phyloP scores from a whole-genome alignment of 2,888 invertebrate species.

The Trisateles emortualis region DNA sequence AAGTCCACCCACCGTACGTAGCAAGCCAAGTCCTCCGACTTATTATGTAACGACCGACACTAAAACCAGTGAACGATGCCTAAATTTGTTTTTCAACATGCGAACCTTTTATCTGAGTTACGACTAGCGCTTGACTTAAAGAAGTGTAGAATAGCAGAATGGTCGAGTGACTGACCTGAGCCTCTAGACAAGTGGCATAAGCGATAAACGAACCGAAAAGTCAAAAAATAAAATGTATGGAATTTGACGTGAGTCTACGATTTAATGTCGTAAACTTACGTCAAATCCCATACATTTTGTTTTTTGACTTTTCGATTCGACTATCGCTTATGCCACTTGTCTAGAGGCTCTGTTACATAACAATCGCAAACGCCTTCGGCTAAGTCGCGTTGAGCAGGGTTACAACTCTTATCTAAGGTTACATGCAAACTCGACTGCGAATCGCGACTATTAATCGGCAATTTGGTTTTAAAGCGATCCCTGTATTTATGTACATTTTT shows the following conservation, averaged over 20 bases:
- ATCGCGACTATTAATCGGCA: slow-evolving; percentile 73
- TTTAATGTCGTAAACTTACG: too few relatives aligned
- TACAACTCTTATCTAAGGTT: slow-evolving; percentile 75
- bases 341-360: too few relatives aligned
- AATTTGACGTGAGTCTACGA: too few relatives aligned
- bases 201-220: too few relatives aligned
- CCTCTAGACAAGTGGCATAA: too few relatives aligned
- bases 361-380: slow-evolving; percentile 50
- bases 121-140: slow-evolving; percentile 13
- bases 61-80: slow-evolving; percentile 16
- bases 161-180: slow-evolving; percentile 31
- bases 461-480: slow-evolving; percentile 56
- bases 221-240: too few relatives aligned
- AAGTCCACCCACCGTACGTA: slow-evolving; percentile 48
- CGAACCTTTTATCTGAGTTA: slow-evolving; percentile 25
- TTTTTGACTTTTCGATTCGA: too few relatives aligned
- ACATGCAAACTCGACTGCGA: slow-evolving; percentile 74
- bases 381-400: slow-evolving; percentile 60
- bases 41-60: slow-evolving; percentile 30
- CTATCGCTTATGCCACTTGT: too few relatives aligned
- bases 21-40: slow-evolving; percentile 44
- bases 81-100: slow-evolving; percentile 33
- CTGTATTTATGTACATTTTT: slow-evolving; percentile 35
- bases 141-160: slow-evolving; percentile 22
- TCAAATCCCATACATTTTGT: too few relatives aligned